phyloP scores from a whole-genome alignment of 2,797 vertebrate species.

The Hirundo rustica region DNA sequence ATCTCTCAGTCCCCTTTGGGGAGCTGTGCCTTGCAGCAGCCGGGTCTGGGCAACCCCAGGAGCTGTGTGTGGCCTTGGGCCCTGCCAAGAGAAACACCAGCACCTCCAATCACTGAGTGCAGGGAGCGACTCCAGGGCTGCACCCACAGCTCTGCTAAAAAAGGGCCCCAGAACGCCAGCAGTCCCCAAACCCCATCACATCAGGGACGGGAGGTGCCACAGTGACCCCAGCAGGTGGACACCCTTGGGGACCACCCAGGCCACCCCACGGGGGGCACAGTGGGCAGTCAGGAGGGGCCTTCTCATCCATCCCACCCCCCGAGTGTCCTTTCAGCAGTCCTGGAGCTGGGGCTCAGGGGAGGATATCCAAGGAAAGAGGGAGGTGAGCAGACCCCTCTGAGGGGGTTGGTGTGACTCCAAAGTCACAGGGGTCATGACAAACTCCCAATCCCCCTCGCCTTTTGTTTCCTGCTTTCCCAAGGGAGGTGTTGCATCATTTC shows the following conservation, averaged over 20 bases:
- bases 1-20: not conserved
- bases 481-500: not conserved
- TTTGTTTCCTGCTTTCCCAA: not conserved
- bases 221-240: not conserved
- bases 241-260: not conserved
- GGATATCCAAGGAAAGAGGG: not conserved
- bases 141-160: not conserved
- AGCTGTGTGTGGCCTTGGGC: not conserved
- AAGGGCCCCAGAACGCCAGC: not conserved
- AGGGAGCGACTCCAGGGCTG: not conserved
- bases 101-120: not conserved
- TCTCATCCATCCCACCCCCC: not conserved
- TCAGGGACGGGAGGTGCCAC: not conserved
- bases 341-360: not conserved
- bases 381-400: accelerated
- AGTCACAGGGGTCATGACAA: not conserved
- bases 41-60: not conserved
- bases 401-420: not conserved
- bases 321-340: not conserved
- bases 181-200: accelerated
- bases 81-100: not conserved
- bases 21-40: not conserved
- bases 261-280: not conserved
- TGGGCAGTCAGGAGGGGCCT: not conserved
- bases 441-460: accelerated